Evolutionary conservation across 2,113 vertebrate genomes (phyloP), one percentile per base, ranked within the genome.

Genomic region (Amblyornis subalaris): DNA sequence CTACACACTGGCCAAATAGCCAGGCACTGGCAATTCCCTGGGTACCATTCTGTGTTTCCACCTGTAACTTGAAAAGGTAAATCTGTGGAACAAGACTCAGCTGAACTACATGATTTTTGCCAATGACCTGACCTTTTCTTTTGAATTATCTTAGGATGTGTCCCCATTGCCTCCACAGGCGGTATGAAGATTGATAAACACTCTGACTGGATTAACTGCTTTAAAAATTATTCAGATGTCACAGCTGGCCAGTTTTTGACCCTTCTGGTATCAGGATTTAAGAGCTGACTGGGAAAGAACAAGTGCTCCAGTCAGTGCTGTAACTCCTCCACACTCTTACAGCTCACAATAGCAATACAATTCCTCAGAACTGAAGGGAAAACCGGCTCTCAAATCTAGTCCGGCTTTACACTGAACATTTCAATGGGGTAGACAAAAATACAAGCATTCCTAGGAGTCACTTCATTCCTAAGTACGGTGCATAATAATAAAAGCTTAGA

Each of bases 161-260:
- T 62, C 53, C 42, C 24, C 65, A 26, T 25, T 0, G 0, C 28
- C 38, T 65, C 33, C 40, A 45, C 62, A 48, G 0, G 0, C 62
- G 40, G 45, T 67, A 71, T 36, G 45, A 83, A 86, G 75, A 91
- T 6, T 80, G 82, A 80, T 88, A 90, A 95, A 86, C n/a, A 78
- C 23, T 86, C 54, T 64, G 82, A 60, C 75, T 69, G 72, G 76
- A 90, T 90, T 95, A 93, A 88, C 67, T 35, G 55, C 60, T 91
- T 90, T 71, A 78, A 95, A 89, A 90, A 91, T 86, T 92, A 94
- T 80, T 92, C 69, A 77, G 69, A 81, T 94, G 88, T 94, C 72
- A 95, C 55, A 93, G 79, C 44, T 64, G 72, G 82, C 42, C 75
- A 91, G 95, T 67, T 95, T 94, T 90, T 88, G 85, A 97, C 88